Conservation (phyloP, 2,888 invertebrate species). For the Agriotes lineatus region DNA sequence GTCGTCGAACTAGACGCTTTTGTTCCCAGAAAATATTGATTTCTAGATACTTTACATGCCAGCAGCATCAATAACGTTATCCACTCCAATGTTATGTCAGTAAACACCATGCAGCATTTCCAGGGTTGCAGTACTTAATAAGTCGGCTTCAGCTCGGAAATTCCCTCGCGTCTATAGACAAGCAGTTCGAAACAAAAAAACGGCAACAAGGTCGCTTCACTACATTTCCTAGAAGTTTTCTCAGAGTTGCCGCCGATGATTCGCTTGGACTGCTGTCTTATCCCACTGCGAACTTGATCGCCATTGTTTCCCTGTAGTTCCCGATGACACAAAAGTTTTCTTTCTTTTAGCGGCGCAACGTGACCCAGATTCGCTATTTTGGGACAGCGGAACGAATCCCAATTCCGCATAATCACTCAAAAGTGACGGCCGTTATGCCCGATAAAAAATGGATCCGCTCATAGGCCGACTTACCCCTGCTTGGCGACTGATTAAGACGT, state of each 20-base stretch:
- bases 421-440: slow-evolving; percentile 1
- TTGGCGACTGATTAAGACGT: neutral
- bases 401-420: slow-evolving; percentile 1
- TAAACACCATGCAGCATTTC: too few species aligned
- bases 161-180: too few species aligned
- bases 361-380: slow-evolving; percentile 3
- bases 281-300: neutral
- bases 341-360: neutral
- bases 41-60: too few species aligned
- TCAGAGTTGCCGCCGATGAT: neutral
- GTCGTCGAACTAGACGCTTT: too few species aligned
- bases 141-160: too few species aligned
- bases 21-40: too few species aligned
- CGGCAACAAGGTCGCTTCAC: neutral
- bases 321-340: slow-evolving; percentile 3
- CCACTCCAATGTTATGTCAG: too few species aligned
- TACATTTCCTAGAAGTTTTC: neutral
- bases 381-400: neutral
- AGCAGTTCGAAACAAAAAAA: too few species aligned
- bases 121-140: too few species aligned
- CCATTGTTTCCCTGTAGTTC: slow-evolving; percentile 15
- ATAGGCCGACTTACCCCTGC: neutral
- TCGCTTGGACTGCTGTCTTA: neutral
- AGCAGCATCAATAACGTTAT: too few species aligned
- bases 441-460: neutral